Evolutionary conservation across 2,113 vertebrate species (phyloP).

Genomic region (Kryptolebias marmoratus): DNA sequence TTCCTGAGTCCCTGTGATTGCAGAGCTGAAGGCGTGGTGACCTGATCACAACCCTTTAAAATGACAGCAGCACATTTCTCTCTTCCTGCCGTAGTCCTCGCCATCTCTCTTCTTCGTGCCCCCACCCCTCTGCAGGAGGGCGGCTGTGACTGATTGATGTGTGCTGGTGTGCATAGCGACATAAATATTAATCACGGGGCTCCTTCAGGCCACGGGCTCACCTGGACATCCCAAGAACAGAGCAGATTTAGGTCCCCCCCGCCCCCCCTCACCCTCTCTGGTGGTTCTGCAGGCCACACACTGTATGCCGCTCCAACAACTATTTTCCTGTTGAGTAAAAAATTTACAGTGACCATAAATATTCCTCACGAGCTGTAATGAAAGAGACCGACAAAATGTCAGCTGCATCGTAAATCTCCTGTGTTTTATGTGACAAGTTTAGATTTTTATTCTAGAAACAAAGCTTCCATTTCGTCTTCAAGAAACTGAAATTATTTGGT

Average conservation of each 20-base stretch:
- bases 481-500: neutral
- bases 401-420: slow-evolving; percentile 24
- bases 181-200: slow-evolving; percentile 79
- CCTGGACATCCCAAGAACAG: slow-evolving; percentile 49
- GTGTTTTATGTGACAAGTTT: slow-evolving; percentile 43
- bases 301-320: neutral
- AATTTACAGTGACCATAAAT: slow-evolving; percentile 52
- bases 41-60: slow-evolving; percentile 73
- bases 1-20: slow-evolving; percentile 44
- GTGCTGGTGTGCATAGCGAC: slow-evolving; percentile 68
- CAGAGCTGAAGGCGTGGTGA: slow-evolving; percentile 66
- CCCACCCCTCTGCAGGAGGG: slow-evolving; percentile 71
- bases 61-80: slow-evolving; percentile 70
- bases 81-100: slow-evolving; percentile 14
- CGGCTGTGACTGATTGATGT: slow-evolving; percentile 78
- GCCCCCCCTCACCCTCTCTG: no score
- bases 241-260: slow-evolving; percentile 22
- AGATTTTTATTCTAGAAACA: neutral
- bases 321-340: slow-evolving; percentile 49
- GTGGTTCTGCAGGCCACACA: no score
- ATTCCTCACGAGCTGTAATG: slow-evolving; percentile 27
- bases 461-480: neutral
- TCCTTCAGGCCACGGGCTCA: slow-evolving; percentile 60
- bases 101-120: slow-evolving; percentile 48
- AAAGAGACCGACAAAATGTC: slow-evolving; percentile 17